These are phyloP conservation scores for Teinopalpus imperialis DNA, from an alignment of 2,888 invertebrate genomes.

Conservation along the genomic window DNA sequence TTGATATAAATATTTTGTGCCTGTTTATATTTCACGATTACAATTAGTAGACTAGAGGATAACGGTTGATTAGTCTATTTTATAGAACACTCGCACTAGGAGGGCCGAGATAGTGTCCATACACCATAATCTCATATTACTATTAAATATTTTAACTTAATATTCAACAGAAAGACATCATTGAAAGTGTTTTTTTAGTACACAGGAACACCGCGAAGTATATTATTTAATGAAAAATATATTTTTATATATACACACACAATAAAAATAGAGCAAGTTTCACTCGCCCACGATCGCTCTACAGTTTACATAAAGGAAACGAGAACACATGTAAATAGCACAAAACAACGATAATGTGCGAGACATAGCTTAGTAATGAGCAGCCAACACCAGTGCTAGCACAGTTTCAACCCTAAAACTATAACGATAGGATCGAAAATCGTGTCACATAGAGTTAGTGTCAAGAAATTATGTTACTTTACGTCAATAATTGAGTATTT, in stretches of 20 bases:
- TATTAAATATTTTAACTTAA: too few species aligned
- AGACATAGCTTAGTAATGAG: slow-evolving; percentile 35
- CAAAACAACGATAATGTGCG: slow-evolving; percentile 1
- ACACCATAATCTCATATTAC: too few species aligned
- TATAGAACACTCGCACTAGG: not conserved
- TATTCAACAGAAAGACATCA: too few species aligned
- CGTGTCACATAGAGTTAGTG: not conserved
- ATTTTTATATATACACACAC: too few species aligned
- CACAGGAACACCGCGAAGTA: too few species aligned
- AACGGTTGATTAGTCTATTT: slow-evolving; percentile 15
- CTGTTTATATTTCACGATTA: not conserved
- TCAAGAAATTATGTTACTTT: too few species aligned
- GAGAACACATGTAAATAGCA: slow-evolving; percentile 23
- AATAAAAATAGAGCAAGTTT: not conserved
- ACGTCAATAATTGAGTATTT: too few species aligned
- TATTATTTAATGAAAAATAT: too few species aligned
- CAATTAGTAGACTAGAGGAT: slow-evolving; percentile 21
- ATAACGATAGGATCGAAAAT: not conserved
- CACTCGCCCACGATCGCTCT: not conserved
- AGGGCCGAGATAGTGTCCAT: not conserved
- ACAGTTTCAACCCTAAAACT: slow-evolving; percentile 6
- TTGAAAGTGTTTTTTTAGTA: too few species aligned
- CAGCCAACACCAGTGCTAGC: slow-evolving; percentile 40
- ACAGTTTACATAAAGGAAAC: slow-evolving; percentile 25
- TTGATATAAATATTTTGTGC: not conserved